Evolutionary conservation across 64 coral and sea anemone species (phyloP).

Genomic region (Hydrozoanthus tunicans): DNA sequence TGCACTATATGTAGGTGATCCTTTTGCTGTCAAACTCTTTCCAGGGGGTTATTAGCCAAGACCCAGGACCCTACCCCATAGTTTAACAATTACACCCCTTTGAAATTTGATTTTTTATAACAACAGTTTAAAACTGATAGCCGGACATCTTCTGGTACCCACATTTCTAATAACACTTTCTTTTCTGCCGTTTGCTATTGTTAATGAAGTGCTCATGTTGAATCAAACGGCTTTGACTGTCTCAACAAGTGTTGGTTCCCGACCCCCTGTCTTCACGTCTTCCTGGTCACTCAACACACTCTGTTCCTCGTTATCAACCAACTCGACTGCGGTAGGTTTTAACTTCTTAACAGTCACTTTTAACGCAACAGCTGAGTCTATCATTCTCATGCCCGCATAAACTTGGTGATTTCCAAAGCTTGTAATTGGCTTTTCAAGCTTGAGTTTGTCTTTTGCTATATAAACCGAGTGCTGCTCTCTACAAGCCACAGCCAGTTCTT

Average conservation of each 20-base stretch:
- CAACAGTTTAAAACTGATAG: too few relatives aligned
- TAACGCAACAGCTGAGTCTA: neutral
- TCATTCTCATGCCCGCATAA: neutral
- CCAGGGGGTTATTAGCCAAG: too few relatives aligned
- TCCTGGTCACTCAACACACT: neutral
- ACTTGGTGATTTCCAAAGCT: conserved; percentile 33
- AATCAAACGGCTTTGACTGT: neutral
- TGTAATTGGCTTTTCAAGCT: conserved; percentile 27
- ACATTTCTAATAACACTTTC: too few relatives aligned
- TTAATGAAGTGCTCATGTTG: neutral
- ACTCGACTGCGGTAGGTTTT: neutral
- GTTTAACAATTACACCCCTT: too few relatives aligned
- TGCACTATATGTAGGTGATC: too few relatives aligned
- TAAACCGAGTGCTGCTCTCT: conserved; percentile 47
- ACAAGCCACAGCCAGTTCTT: conserved; percentile 15
- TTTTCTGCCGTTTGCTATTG: neutral
- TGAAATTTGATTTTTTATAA: too few relatives aligned
- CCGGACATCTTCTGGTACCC: too few relatives aligned
- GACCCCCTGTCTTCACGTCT: neutral
- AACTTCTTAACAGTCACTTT: conserved; percentile 31
- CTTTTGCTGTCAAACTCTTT: too few relatives aligned
- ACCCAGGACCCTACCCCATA: too few relatives aligned
- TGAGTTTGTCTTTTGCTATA: conserved; percentile 23
- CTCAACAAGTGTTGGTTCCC: neutral
- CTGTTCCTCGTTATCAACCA: neutral